A percentile compares a stretch with the other conserved stretches of the same genome.
These are phyloP conservation scores for Mya arenaria DNA, from an alignment of 1,140 invertebrate genomes.

Conservation along the genomic window DNA sequence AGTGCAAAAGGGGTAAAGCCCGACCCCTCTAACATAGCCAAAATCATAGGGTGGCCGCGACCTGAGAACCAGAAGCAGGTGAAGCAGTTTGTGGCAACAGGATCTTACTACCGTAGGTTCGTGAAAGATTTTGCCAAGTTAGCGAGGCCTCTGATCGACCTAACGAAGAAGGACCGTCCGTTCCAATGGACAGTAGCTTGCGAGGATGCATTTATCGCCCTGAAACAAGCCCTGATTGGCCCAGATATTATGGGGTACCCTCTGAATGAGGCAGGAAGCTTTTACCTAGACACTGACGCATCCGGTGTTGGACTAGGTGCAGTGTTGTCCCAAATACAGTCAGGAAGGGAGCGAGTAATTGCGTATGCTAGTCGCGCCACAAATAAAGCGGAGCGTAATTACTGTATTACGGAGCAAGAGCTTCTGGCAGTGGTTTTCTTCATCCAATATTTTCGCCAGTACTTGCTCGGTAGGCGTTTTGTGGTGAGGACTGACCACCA, in stretches of 20 bases:
- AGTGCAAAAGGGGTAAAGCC: not conserved
- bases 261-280: constrained; percentile 65
- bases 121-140: not conserved
- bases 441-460: constrained; percentile 1
- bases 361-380: not conserved
- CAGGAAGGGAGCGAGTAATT: constrained; percentile 36
- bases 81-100: not conserved
- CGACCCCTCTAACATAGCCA: not conserved
- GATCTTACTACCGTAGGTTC: not conserved
- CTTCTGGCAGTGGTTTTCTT: constrained; percentile 48
- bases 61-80: not conserved
- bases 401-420: constrained; percentile 11
- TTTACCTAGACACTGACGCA: constrained; percentile 79
- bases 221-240: constrained; percentile 63
- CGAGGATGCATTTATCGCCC: not conserved
- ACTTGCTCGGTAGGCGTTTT: not conserved
- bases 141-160: not conserved
- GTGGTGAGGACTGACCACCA: not conserved
- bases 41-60: not conserved
- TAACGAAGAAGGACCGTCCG: not conserved
- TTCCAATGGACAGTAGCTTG: not conserved
- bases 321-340: constrained; percentile 73
- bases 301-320: constrained; percentile 76
- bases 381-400: not conserved
- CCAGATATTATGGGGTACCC: constrained; percentile 64